Conservation (phyloP, 2,797 vertebrate genomes). For the Naso thynnoides region DNA sequence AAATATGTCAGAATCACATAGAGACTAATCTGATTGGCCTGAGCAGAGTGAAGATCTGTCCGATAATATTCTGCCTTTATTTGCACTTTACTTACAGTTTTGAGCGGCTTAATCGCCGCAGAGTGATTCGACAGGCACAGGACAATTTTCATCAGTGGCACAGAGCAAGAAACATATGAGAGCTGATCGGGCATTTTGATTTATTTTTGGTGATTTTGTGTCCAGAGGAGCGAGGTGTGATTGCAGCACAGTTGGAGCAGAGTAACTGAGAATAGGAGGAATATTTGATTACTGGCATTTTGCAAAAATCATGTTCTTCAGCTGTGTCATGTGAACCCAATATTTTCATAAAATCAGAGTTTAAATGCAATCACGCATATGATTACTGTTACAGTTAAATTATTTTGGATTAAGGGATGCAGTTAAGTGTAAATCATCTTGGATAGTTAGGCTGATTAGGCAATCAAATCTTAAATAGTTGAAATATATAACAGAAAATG, state of each 20-base stretch:
- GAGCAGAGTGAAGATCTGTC: background rate
- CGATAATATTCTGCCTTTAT: background rate
- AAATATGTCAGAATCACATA: rapidly evolving
- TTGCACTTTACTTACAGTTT: slow-evolving; percentile 1
- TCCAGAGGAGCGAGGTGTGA: slow-evolving; percentile 25
- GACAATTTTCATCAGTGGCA: background rate
- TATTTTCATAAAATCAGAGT: no score
- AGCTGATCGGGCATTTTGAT: background rate
- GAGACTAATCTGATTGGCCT: background rate
- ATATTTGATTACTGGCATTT: background rate
- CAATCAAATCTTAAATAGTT: background rate
- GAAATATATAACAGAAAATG: background rate
- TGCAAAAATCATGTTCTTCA: background rate
- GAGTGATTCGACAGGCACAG: background rate
- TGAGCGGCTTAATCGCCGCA: background rate
- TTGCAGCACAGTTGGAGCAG: slow-evolving; percentile 3
- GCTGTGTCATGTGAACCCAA: background rate
- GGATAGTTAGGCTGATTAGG: background rate
- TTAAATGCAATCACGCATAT: background rate
- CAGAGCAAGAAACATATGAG: background rate
- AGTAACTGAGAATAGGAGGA: background rate
- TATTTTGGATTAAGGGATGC: background rate
- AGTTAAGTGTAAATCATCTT: slow-evolving; percentile 9
- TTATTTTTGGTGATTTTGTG: background rate
- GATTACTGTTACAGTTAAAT: background rate